phyloP scores from a whole-genome alignment of 2,797 vertebrate species.

The Monodelphis domestica region DNA sequence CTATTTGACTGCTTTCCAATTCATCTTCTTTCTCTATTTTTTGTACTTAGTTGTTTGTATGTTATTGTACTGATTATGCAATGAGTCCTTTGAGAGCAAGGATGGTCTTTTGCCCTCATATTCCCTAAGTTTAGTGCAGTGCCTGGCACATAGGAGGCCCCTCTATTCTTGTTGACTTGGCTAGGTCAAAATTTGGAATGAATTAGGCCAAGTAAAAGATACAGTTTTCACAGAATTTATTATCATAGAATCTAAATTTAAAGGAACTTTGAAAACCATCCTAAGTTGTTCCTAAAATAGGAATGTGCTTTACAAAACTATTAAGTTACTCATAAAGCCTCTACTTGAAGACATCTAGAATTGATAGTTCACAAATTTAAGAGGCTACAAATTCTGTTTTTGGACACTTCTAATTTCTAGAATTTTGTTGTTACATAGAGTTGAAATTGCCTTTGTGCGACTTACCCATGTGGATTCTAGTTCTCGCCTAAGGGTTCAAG shows the following conservation, averaged over 20 bases:
- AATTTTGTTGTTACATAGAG: neutral
- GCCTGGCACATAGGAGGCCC: neutral
- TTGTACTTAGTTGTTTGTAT: neutral
- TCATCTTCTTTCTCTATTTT: no score
- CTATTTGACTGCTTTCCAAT: neutral
- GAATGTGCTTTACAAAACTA: neutral
- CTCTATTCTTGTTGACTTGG: neutral
- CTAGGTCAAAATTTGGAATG: no score
- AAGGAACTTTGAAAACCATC: neutral
- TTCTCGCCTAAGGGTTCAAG: neutral
- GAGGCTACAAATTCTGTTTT: no score
- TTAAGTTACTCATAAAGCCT: neutral
- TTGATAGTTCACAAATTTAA: neutral
- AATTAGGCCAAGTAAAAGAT: no score
- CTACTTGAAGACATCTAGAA: neutral
- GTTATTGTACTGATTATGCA: neutral
- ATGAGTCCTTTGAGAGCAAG: constrained; percentile 2
- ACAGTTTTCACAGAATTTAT: neutral
- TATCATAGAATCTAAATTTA: neutral
- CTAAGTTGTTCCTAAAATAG: neutral
- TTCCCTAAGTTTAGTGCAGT: neutral
- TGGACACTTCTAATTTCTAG: neutral
- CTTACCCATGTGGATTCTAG: neutral
- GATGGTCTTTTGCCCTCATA: neutral
- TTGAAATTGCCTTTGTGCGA: neutral